These are phyloP conservation scores for Galerucella nymphaeae DNA, from an alignment of 2,888 invertebrate species.

Conservation along the genomic window DNA sequence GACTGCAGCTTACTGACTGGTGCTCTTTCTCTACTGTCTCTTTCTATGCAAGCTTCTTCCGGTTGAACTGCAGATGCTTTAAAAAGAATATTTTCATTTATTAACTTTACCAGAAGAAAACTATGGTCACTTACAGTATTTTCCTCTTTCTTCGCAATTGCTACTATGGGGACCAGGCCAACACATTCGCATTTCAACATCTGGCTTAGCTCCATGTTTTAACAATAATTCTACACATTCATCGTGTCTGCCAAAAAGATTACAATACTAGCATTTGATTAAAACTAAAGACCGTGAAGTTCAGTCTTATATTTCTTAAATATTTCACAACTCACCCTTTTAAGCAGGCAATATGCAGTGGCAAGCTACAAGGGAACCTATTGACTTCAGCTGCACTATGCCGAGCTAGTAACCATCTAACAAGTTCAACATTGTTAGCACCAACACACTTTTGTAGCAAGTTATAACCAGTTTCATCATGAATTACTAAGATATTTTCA, in stretches of 20 bases:
- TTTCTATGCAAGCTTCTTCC: constrained; percentile 67
- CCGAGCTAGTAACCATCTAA: constrained; percentile 74
- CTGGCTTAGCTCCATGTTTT: constrained; percentile 77
- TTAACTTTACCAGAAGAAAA: background rate
- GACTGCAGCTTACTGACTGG: constrained; percentile 72
- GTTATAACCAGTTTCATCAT: constrained; percentile 77
- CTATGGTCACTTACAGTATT: constrained; percentile 66
- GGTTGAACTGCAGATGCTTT: constrained; percentile 63
- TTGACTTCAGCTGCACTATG: constrained; percentile 74
- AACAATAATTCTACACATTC: constrained; percentile 76
- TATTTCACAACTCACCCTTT: constrained; percentile 67
- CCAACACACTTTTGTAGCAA: constrained; percentile 80
- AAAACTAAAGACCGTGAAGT: background rate
- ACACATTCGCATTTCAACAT: constrained; percentile 80
- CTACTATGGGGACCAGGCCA: constrained; percentile 79
- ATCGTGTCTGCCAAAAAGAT: constrained; percentile 66
- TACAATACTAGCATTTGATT: background rate
- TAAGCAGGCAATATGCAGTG: constrained; percentile 79
- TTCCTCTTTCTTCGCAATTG: constrained; percentile 77
- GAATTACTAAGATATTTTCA: constrained; percentile 75
- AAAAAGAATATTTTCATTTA: constrained; percentile 14
- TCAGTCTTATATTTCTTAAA: background rate
- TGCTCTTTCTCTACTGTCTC: constrained; percentile 57
- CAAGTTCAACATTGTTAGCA: constrained; percentile 76
- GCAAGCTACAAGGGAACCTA: constrained; percentile 78